These are phyloP conservation scores for Oreochromis grahami DNA, from an alignment of 2,797 vertebrate genomes.

Conservation along the genomic window DNA sequence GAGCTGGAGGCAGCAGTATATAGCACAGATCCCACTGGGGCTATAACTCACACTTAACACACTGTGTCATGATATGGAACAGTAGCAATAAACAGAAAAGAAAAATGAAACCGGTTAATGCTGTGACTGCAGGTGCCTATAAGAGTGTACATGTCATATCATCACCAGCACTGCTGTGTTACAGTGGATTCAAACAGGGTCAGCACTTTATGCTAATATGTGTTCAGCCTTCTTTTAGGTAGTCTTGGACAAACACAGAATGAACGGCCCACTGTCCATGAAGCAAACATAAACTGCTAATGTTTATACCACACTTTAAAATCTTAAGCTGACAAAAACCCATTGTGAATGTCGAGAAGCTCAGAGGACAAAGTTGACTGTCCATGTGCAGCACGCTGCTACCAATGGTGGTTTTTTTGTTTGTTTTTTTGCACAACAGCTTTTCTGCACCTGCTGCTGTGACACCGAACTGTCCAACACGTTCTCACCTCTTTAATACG, in stretches of 20 bases:
- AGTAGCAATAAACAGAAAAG: conserved; percentile 4
- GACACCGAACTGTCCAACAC: neutral
- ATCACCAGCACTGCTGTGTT: neutral
- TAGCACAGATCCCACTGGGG: conserved; percentile 30
- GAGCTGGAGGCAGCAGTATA: conserved; percentile 7
- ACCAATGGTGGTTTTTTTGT: neutral
- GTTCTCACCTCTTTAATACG: neutral
- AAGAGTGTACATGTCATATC: neutral
- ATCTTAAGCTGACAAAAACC: neutral
- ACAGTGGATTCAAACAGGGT: neutral
- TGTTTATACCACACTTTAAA: neutral
- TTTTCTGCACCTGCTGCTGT: neutral
- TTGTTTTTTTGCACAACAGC: neutral
- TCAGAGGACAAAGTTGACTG: conserved; percentile 9
- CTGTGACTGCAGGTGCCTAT: neutral
- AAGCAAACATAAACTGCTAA: neutral
- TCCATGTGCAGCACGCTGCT: conserved; percentile 39
- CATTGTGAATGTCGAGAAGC: neutral
- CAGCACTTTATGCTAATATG: neutral
- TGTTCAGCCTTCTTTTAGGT: neutral
- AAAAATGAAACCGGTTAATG: neutral
- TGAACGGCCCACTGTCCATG: neutral
- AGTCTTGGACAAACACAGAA: neutral
- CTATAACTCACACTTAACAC: conserved; percentile 31
- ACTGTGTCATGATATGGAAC: neutral